Conservation (phyloP, 2,888 invertebrate species). For the Adelognathus sp. region DNA sequence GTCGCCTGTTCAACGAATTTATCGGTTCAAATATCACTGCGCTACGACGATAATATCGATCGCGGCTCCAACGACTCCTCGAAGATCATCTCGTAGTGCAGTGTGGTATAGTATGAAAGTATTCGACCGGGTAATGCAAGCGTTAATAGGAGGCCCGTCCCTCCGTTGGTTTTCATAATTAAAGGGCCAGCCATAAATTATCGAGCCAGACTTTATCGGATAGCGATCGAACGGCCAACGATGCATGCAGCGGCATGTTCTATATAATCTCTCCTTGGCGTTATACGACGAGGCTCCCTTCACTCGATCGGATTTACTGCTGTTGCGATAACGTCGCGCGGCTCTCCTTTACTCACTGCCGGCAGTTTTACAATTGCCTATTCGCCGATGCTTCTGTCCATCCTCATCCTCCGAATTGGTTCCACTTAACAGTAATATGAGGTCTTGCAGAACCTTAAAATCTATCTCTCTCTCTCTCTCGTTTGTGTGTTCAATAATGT, state of each 20-base stretch:
- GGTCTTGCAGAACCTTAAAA: background rate
- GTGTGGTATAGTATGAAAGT: constrained; percentile 14
- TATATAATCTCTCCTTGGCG: constrained; percentile 23
- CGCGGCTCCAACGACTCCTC: constrained; percentile 23
- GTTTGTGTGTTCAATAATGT: too few species aligned
- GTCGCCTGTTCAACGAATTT: background rate
- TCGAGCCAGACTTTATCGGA: constrained; percentile 56
- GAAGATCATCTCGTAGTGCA: background rate
- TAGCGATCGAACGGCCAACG: constrained; percentile 52
- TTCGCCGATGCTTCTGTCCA: background rate
- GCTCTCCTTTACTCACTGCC: constrained; percentile 26
- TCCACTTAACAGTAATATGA: background rate
- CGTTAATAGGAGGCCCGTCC: constrained; percentile 56
- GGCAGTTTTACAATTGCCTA: constrained; percentile 22
- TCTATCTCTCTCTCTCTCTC: too few species aligned
- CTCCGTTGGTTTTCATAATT: constrained; percentile 62
- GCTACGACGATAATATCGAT: constrained; percentile 43
- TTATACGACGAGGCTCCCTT: constrained; percentile 48
- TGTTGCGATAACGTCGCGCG: constrained; percentile 44
- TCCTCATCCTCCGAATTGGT: background rate
- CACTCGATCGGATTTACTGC: constrained; percentile 53
- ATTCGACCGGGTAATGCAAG: constrained; percentile 31
- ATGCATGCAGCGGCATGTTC: background rate
- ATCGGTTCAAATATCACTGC: constrained; percentile 40
- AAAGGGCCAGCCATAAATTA: constrained; percentile 60